These are phyloP conservation scores for Hylyphantes graminicola DNA, from an alignment of 1,140 invertebrate species.

Conservation along the genomic window DNA sequence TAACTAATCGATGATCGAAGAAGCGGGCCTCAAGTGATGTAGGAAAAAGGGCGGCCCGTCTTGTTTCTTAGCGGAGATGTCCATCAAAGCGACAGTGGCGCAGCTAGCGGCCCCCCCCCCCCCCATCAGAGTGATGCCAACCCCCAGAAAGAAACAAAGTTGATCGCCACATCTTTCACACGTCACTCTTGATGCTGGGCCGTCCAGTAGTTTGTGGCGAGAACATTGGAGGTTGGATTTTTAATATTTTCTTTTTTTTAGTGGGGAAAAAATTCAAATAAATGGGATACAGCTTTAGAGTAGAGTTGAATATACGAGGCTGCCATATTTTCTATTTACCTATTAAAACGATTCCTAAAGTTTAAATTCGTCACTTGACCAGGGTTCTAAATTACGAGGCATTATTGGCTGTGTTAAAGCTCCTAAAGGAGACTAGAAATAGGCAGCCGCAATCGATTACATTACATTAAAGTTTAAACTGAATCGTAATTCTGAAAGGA, in stretches of 20 bases:
- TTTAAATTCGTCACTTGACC: no score
- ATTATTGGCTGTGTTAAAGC: no score
- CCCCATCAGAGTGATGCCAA: background rate
- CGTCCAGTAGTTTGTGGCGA: conserved; percentile 4
- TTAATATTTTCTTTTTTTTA: conserved; percentile 1
- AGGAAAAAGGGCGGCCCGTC: conserved; percentile 6
- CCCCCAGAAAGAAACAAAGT: conserved; percentile 36
- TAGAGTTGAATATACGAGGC: conserved; percentile 2
- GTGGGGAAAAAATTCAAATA: background rate
- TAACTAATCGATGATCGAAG: background rate
- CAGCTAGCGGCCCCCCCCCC: background rate
- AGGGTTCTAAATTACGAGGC: no score
- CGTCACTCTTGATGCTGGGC: conserved; percentile 29
- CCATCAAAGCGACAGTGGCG: conserved; percentile 28
- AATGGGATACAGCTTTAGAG: background rate
- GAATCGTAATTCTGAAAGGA: no score
- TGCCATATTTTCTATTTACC: no score
- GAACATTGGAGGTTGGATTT: conserved; percentile 20
- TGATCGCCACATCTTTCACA: conserved; percentile 55
- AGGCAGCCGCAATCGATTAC: no score
- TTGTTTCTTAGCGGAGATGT: conserved; percentile 39
- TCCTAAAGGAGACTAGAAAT: no score
- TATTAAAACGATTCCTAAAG: no score
- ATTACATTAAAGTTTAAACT: no score
- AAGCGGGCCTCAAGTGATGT: conserved; percentile 34